A percentile compares a stretch with the other conserved stretches of the same genome.
Conservation (phyloP, 2,797 vertebrate species). For the Microctenopoma lineatum region DNA sequence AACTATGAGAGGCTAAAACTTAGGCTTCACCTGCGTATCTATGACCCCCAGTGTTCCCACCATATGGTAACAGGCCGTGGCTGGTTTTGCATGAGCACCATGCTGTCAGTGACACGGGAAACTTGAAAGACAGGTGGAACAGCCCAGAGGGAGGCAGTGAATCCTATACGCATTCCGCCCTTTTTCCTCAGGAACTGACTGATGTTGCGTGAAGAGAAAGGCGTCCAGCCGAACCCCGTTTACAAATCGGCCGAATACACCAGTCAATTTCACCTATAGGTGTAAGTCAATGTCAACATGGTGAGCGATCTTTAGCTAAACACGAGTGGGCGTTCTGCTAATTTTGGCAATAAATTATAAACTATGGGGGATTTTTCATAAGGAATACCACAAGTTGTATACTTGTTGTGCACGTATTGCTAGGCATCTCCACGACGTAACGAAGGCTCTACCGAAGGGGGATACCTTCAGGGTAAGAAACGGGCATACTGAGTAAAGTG, state of each 20-base stretch:
- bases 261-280: background rate
- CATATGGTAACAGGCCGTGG: background rate
- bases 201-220: background rate
- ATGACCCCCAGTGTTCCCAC: background rate
- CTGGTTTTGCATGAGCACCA: background rate
- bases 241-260: background rate
- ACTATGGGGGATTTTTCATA: fast-evolving
- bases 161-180: slow-evolving; percentile 18
- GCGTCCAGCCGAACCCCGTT: slow-evolving; percentile 19
- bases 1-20: background rate
- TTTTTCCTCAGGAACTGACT: background rate
- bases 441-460: background rate
- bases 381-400: slow-evolving; percentile 6
- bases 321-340: background rate
- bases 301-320: fast-evolving
- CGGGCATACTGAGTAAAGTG: slow-evolving; percentile 35
- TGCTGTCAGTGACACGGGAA: background rate
- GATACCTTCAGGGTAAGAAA: background rate
- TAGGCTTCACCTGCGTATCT: background rate
- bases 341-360: slow-evolving; percentile 5
- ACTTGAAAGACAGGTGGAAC: slow-evolving; percentile 55
- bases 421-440: background rate
- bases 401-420: background rate
- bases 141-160: slow-evolving; percentile 11
- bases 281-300: background rate